Percentiles rank a stretch among this genome's conserved stretches.
Evolutionary conservation across 2,113 vertebrate genomes (phyloP).

Genomic region (Elaphurus davidianus): DNA sequence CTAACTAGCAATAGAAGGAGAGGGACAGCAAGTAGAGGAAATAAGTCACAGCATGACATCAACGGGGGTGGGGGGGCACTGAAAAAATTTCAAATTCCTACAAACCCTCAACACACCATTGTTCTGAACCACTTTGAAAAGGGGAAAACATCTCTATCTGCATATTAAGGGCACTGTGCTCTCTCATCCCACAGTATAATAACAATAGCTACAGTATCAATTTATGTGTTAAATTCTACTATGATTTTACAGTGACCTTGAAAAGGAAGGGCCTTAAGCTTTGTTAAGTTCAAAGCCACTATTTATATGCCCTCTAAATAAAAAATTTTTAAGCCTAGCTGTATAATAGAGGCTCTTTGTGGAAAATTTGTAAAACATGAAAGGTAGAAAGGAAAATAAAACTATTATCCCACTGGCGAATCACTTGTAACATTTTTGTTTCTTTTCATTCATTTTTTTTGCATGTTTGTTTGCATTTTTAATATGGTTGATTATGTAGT

Average conservation of each 20-base stretch:
- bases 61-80: neutral
- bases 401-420: neutral
- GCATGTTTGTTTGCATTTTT: neutral
- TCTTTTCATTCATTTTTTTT: constrained; percentile 8
- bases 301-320: neutral
- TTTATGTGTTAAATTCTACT: neutral
- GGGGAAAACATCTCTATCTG: neutral
- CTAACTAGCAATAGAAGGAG: neutral
- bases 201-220: neutral
- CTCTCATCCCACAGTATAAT: neutral
- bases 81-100: neutral
- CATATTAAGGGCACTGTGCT: neutral
- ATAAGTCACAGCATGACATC: neutral
- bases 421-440: constrained; percentile 17
- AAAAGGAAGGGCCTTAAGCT: neutral
- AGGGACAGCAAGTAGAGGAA: neutral
- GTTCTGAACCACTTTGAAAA: neutral
- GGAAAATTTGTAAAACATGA: neutral
- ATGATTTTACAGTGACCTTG: constrained; percentile 2
- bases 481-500: neutral
- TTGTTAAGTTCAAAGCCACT: neutral
- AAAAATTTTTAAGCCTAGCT: neutral
- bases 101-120: neutral
- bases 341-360: neutral
- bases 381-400: constrained; percentile 36